Evolutionary conservation across 2,797 vertebrate genomes (phyloP).

Genomic region (Neopelma chrysocephalum): DNA sequence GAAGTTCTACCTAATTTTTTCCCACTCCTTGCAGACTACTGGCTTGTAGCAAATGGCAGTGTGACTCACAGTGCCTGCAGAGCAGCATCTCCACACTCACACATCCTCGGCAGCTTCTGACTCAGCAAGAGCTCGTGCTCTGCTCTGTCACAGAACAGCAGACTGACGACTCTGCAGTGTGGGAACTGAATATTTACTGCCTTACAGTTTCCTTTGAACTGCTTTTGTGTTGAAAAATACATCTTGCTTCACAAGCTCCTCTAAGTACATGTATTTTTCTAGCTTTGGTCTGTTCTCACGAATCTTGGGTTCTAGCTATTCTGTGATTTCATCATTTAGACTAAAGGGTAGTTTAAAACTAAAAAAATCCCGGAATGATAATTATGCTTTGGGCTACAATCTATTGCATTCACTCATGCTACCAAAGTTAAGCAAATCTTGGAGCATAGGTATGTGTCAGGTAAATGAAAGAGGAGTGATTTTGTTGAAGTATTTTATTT

Average conservation of each 20-base stretch:
- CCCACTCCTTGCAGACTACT: neutral
- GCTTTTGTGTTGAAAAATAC: neutral
- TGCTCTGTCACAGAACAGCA: neutral
- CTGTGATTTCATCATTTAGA: neutral
- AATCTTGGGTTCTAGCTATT: neutral
- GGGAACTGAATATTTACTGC: neutral
- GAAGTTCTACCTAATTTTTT: neutral
- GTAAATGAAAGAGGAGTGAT: neutral
- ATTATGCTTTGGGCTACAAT: neutral
- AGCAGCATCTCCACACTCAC: neutral
- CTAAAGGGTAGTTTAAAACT: neutral
- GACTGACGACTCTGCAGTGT: neutral
- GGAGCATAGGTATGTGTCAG: accelerated
- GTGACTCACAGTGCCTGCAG: neutral
- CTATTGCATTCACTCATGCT: neutral
- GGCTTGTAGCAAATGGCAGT: neutral
- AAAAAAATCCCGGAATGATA: neutral
- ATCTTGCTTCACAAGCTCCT: neutral
- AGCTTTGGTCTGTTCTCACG: neutral
- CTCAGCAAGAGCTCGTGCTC: neutral
- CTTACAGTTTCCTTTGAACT: neutral
- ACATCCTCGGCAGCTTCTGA: neutral
- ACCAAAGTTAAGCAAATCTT: neutral
- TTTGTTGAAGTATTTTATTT: neutral
- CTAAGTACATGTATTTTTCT: neutral